phyloP scores from a whole-genome alignment of 2,113 vertebrate genomes.

The Colistium nudipinnis region DNA sequence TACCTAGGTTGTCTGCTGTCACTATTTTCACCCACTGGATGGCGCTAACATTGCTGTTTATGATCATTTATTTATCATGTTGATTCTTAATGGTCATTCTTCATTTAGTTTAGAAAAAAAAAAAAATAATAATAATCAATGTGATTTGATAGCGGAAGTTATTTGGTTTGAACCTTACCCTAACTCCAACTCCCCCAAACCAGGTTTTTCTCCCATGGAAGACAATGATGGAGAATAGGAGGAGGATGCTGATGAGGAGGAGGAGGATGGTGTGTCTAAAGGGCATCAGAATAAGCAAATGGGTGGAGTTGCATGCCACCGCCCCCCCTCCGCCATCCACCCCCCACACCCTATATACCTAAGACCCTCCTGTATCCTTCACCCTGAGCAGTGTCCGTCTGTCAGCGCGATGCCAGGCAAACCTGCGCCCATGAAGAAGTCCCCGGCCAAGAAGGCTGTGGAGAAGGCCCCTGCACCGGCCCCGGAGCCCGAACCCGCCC shows the following conservation, averaged over 20 bases:
- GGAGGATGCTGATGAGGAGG: constrained; percentile 7
- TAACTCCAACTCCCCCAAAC: too few species aligned
- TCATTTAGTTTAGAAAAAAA: background rate
- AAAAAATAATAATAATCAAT: background rate
- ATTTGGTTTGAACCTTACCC: too few species aligned
- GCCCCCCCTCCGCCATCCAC: background rate
- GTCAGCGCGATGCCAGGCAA: constrained; percentile 62
- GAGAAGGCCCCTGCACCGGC: constrained; percentile 57
- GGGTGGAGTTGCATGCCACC: constrained; percentile 65
- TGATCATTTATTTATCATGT: background rate
- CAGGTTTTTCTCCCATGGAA: too few species aligned
- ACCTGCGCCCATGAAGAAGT: constrained; percentile 75
- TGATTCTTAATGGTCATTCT: background rate
- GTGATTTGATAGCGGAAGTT: background rate
- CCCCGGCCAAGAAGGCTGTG: constrained; percentile 71
- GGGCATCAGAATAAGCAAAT: constrained; percentile 24
- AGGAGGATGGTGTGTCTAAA: background rate
- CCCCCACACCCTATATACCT: constrained; percentile 59
- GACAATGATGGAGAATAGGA: too few species aligned
- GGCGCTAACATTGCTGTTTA: background rate
- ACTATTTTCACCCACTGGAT: constrained; percentile 2
- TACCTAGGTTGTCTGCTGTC: constrained; percentile 10
- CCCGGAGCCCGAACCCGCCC: background rate
- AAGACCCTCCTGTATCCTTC: background rate
- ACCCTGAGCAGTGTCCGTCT: constrained; percentile 48